These are phyloP conservation scores for Macrosiphum euphorbiae DNA, from an alignment of 2,888 invertebrate genomes.

Conservation along the genomic window DNA sequence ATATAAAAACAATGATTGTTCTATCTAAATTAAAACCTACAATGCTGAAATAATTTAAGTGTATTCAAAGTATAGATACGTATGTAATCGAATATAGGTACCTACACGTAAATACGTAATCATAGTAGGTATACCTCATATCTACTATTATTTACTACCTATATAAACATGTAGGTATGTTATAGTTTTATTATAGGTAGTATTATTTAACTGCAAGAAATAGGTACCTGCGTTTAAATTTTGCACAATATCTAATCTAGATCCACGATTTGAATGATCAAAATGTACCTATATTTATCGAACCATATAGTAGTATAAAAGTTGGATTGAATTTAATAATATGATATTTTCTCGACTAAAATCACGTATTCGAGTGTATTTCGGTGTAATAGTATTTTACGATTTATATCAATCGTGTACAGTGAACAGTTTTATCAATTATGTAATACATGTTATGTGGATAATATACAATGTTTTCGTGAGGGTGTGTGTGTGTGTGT, in stretches of 20 bases:
- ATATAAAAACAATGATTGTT: not conserved
- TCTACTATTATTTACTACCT: not conserved
- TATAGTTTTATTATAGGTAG: too few species aligned
- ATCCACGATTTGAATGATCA: constrained; percentile 36
- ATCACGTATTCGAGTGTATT: not conserved
- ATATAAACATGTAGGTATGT: not conserved
- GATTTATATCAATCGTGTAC: not conserved
- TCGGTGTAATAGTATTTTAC: not conserved
- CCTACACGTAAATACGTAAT: not conserved
- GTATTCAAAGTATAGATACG: not conserved
- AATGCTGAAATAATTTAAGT: not conserved
- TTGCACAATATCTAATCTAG: constrained; percentile 22
- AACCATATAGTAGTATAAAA: not conserved
- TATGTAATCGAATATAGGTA: not conserved
- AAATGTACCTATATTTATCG: constrained; percentile 14
- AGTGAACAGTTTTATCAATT: not conserved
- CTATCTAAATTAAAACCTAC: not conserved
- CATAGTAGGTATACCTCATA: not conserved
- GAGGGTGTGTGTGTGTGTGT: not conserved
- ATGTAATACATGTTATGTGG: not conserved
- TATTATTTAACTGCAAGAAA: not conserved
- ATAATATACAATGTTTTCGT: not conserved
- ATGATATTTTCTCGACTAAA: not conserved
- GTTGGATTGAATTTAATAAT: not conserved
- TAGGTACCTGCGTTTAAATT: not conserved